phyloP scores from a whole-genome alignment of 2,797 vertebrate species.

The Gymnopithys bicolor region DNA sequence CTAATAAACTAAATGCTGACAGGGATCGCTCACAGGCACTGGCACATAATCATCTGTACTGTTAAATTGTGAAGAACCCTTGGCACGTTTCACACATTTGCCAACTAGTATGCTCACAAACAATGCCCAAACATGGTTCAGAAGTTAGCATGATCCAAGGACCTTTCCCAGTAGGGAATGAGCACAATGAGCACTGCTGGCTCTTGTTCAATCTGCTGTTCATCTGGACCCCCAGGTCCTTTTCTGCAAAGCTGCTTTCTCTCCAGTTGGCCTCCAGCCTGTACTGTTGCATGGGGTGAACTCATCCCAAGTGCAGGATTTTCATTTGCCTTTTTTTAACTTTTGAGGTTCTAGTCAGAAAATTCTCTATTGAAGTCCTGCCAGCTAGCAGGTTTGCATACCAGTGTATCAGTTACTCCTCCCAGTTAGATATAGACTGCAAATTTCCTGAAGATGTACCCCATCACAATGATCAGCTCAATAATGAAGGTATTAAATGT shows the following conservation, averaged over 20 bases:
- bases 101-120: neutral
- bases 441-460: neutral
- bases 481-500: neutral
- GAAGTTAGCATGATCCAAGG: neutral
- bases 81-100: neutral
- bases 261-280: neutral
- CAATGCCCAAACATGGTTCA: neutral
- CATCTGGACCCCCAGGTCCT: neutral
- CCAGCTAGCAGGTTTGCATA: neutral
- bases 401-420: neutral
- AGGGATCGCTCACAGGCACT: neutral
- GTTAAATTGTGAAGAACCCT: neutral
- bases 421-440: neutral
- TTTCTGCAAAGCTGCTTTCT: neutral
- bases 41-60: neutral
- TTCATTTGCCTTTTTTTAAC: neutral
- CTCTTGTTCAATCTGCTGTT: neutral
- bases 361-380: neutral
- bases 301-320: neutral
- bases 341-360: neutral
- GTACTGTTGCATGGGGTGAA: neutral
- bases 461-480: neutral
- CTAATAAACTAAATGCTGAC: neutral
- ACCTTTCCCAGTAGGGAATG: neutral
- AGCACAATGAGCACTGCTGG: neutral